Base-by-base conservation (phyloP, 2,797 vertebrate genomes). In the Poeciliopsis infans region DNA sequence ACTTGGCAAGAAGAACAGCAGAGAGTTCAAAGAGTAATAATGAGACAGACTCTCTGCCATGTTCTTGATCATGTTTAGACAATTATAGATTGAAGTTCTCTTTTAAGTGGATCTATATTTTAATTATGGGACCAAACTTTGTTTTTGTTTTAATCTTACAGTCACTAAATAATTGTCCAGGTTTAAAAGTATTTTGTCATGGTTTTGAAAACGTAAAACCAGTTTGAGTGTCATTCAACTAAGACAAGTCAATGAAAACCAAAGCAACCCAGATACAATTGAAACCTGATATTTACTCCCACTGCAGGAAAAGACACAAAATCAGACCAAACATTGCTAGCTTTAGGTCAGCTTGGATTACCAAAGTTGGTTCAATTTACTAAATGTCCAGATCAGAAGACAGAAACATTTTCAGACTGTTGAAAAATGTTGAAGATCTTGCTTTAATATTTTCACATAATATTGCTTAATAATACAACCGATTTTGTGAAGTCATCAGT, bases 1-100 rank as follows among this genome's bases (percentile, higher is more conserved):
- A 92, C 92, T 90, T 92, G 91, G 93, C 92, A 91, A 23, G 13
- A 53, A 25, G n/a, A 64, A 51, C 59, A 8, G 46, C 46, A 43
- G 43, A 77, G 74, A 82, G 72, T 79, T 74, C 47, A 66, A 70
- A 74, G 74, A 66, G 1, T 28, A 74, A 83, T 83, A 80, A 87
- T 80, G 73, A 31, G 5, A 75, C 28, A 41, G 46, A 45, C 71
- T 74, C 31, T 20, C 7, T 77, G 70, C 53, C 55, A 75, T 57
- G 77, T 71, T 72, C 53, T 36, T 66, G 25, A 76, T 49, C 4
- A 3, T 16, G 1, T 25, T 53, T 25, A 25, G 6, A 45, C 43
- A 8, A 2, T 64, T 18, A 8, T 12, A 45, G 59, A 46, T 18
- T 61, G n/a, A 46, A 6, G 28, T 75, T 18, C 4, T 75, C n/a